Evolutionary conservation across 2,797 vertebrate genomes (phyloP).

Genomic region (Morus bassanus): DNA sequence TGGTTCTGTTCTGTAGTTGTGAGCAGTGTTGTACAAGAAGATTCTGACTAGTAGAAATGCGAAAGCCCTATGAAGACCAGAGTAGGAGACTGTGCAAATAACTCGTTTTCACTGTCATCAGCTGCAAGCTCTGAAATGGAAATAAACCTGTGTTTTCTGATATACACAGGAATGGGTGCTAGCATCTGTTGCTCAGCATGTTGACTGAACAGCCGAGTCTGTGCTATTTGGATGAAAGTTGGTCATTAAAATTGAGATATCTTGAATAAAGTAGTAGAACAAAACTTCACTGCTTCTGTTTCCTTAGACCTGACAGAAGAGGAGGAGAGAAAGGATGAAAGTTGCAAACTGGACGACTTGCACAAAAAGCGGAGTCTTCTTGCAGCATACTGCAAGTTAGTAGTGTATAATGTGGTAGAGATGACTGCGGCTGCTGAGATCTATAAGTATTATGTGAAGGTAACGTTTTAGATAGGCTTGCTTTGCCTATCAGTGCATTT

Average conservation of each 20-base stretch:
- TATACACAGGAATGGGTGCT: not conserved
- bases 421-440: constrained; percentile 84
- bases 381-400: constrained; percentile 88
- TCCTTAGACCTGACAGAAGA: constrained; percentile 48
- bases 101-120: not conserved
- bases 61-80: not conserved
- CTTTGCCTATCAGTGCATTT: not conserved
- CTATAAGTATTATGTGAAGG: constrained; percentile 90
- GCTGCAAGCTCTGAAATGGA: constrained; percentile 7
- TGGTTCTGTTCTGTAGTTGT: not conserved
- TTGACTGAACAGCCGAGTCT: not conserved
- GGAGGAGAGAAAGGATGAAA: constrained; percentile 54
- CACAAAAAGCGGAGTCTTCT: constrained; percentile 83
- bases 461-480: constrained; percentile 50
- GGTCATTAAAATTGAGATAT: not conserved
- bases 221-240: not conserved
- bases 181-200: not conserved
- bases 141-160: not conserved
- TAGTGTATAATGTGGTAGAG: constrained; percentile 84
- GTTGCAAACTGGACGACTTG: constrained; percentile 77
- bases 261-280: constrained; percentile 1
- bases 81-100: not conserved
- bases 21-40: not conserved
- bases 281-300: constrained; percentile 3
- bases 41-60: not conserved